These are phyloP conservation scores for Ammodytes marinus DNA, from an alignment of 2,113 vertebrate genomes.

Conservation along the genomic window DNA sequence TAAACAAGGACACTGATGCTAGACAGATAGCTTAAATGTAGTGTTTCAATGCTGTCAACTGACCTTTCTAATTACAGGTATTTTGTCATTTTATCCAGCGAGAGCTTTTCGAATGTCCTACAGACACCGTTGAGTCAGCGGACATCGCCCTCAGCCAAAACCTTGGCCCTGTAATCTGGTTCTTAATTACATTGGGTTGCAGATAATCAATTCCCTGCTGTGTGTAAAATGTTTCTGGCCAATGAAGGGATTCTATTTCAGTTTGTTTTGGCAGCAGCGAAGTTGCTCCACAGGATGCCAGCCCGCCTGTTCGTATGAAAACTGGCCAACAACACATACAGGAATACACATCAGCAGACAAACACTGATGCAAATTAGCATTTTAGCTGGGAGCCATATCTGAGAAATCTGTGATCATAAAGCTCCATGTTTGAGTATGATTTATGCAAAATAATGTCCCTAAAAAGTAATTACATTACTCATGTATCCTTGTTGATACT, in stretches of 20 bases:
- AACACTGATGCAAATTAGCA: not conserved
- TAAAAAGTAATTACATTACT: not conserved
- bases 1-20: not conserved
- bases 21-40: not conserved
- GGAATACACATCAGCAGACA: not conserved
- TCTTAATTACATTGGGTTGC: not conserved
- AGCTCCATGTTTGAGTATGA: not conserved
- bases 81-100: not conserved
- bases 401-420: not conserved
- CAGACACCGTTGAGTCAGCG: constrained; percentile 17
- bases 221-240: constrained; percentile 19
- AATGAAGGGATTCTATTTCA: constrained; percentile 15
- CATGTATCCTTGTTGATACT: not conserved
- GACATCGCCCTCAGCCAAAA: not conserved
- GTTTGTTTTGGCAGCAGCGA: constrained; percentile 6
- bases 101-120: not conserved
- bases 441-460: not conserved
- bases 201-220: not conserved
- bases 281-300: constrained; percentile 12
- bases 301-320: constrained; percentile 6
- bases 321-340: constrained; percentile 4
- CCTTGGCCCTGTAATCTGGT: constrained; percentile 8
- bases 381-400: not conserved
- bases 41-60: not conserved
- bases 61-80: not conserved